Base-by-base conservation (phyloP, 2,888 invertebrate species). In the Conops quadrifasciatus region DNA sequence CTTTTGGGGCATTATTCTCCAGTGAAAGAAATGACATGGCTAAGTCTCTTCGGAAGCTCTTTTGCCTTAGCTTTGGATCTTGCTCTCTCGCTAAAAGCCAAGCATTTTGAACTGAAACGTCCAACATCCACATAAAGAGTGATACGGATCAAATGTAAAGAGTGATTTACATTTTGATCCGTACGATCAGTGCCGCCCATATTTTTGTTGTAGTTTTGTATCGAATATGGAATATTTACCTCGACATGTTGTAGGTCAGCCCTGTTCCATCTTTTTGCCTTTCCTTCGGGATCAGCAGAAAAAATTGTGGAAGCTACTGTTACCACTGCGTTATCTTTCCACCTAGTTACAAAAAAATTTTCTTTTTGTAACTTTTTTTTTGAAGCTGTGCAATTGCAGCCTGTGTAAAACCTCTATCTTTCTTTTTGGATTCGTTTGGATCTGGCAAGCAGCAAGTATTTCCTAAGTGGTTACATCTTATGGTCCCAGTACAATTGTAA, bases 401-500 rank as follows among this genome's bases (percentile, higher is more conserved):
- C n/a, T 51, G 15, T 15, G n/a, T 51, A 4, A n/a, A 51, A 51
- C 51, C n/a, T 51, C 51, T 51, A 51, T 15, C n/a, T 51, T 51
- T n/a, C n/a, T 51, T 51, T 51, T 51, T 51, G n/a, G n/a, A 51
- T 51, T 51, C 51, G 9, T 51, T 28, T 26, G 30, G 28, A 30
- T 66, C 36, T 19, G n/a, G n/a, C n/a, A n/a, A 19, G 36, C 36
- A 19, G 45, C 36, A n/a, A 43, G 9, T 58, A 24, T 58, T 58
- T 21, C 58, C 58, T 16, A 58, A 24, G 16, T 26, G 26, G 24
- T 58, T 58, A 28, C 24, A 21, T 28, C 24, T 16, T 51, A n/a
- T n/a, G n/a, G n/a, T n/a, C n/a, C n/a, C n/a, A n/a, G 51, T 51
- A 51, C 51, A 51, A 51, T 51, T n/a, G n/a, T 51, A 51, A 15